These are phyloP conservation scores for Temnothorax longispinosus DNA, from an alignment of 1,140 invertebrate genomes.

Conservation along the genomic window DNA sequence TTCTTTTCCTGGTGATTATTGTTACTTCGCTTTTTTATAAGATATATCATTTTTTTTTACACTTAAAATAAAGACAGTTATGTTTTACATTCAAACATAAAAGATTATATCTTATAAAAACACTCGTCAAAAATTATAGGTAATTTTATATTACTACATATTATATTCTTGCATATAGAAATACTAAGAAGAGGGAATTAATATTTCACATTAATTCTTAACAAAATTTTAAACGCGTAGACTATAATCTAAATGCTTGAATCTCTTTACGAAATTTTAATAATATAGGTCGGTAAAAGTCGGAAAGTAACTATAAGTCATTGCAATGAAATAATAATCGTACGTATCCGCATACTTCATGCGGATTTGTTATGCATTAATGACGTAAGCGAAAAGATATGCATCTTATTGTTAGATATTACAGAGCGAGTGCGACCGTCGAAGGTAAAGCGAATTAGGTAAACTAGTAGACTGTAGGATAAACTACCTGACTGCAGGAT, in stretches of 20 bases:
- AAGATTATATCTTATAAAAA: conserved; percentile 6
- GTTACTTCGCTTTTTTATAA: background rate
- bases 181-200: background rate
- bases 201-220: background rate
- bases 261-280: background rate
- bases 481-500: background rate
- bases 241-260: background rate
- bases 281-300: background rate
- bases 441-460: background rate
- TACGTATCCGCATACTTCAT: background rate
- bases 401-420: background rate
- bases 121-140: background rate
- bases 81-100: background rate
- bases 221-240: background rate
- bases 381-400: background rate
- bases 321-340: background rate
- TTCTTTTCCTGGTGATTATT: background rate
- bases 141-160: conserved; percentile 9
- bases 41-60: background rate
- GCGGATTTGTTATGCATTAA: background rate
- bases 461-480: background rate
- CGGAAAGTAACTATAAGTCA: background rate
- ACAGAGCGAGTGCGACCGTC: background rate
- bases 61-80: background rate
- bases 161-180: background rate